phyloP scores from a whole-genome alignment of 2,113 vertebrate species.

The Talpa occidentalis region DNA sequence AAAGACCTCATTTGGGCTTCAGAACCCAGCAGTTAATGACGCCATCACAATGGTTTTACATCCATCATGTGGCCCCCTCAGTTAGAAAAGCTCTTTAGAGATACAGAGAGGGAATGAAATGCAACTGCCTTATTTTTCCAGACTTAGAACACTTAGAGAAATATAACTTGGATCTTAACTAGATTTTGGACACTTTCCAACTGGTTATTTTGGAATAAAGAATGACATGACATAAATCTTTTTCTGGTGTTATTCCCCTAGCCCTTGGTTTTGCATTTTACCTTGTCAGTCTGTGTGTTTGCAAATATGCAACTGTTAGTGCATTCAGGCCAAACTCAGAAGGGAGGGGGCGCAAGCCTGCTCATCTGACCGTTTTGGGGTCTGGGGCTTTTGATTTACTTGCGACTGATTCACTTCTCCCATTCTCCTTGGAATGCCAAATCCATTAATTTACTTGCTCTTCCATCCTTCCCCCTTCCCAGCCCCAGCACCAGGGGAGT shows the following conservation, averaged over 20 bases:
- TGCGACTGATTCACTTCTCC: not conserved
- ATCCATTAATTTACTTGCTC: constrained; percentile 27
- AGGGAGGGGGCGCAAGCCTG: not conserved
- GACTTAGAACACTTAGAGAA: constrained; percentile 35
- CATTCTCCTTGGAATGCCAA: constrained; percentile 34
- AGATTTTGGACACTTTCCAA: constrained; percentile 41
- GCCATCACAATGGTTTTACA: rapidly evolving
- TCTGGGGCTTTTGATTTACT: constrained; percentile 53
- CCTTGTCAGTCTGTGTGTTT: not conserved
- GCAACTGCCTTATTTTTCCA: constrained; percentile 47
- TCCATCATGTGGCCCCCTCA: constrained; percentile 39
- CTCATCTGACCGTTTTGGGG: not conserved
- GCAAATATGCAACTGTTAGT: not conserved
- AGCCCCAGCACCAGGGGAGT: not conserved
- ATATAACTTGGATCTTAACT: constrained; percentile 25
- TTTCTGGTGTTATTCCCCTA: not conserved
- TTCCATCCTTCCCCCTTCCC: constrained; percentile 15
- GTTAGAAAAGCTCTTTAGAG: not conserved
- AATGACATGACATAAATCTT: not conserved
- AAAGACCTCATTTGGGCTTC: constrained; percentile 56
- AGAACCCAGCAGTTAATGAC: not conserved
- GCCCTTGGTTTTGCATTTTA: not conserved
- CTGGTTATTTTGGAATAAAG: constrained; percentile 21
- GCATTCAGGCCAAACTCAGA: not conserved
- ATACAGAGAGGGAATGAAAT: constrained; percentile 11